Percentiles rank a stretch among this genome's conserved stretches.
phyloP scores from a whole-genome alignment of 2,113 vertebrate species.

The Pelvicachromis taeniatus region DNA sequence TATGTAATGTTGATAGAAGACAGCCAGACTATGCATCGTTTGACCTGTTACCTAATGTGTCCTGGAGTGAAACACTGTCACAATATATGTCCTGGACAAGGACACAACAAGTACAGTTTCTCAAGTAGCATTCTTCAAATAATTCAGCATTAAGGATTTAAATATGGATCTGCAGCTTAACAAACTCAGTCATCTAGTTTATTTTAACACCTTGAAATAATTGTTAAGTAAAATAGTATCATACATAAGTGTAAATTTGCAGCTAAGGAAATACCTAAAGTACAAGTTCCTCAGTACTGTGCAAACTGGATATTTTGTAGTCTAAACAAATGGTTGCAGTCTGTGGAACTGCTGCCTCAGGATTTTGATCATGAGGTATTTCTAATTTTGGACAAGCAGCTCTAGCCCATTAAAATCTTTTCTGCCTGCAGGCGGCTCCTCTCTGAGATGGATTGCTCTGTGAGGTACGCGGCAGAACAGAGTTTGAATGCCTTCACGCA shows the following conservation, averaged over 20 bases:
- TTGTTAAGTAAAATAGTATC: neutral
- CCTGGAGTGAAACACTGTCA: neutral
- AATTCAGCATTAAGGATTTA: neutral
- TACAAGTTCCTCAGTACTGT: neutral
- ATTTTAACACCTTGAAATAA: neutral
- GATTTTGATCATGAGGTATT: conserved; percentile 9
- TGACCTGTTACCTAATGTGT: neutral
- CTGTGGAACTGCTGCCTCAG: neutral
- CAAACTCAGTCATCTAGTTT: neutral
- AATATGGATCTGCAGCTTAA: neutral
- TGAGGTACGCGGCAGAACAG: neutral
- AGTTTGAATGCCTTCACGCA: neutral
- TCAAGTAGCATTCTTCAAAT: neutral
- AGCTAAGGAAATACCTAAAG: neutral
- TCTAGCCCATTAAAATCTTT: conserved; percentile 1
- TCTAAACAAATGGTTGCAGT: neutral
- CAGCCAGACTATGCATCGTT: neutral
- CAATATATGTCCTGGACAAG: neutral
- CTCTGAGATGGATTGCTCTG: neutral
- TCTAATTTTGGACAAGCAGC: conserved; percentile 9
- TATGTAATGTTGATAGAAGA: neutral
- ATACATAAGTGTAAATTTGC: neutral
- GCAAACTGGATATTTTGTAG: neutral
- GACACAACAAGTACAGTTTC: neutral
- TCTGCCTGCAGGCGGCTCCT: neutral